phyloP scores from a whole-genome alignment of 2,888 invertebrate species.

The Opisthograptis luteolata region DNA sequence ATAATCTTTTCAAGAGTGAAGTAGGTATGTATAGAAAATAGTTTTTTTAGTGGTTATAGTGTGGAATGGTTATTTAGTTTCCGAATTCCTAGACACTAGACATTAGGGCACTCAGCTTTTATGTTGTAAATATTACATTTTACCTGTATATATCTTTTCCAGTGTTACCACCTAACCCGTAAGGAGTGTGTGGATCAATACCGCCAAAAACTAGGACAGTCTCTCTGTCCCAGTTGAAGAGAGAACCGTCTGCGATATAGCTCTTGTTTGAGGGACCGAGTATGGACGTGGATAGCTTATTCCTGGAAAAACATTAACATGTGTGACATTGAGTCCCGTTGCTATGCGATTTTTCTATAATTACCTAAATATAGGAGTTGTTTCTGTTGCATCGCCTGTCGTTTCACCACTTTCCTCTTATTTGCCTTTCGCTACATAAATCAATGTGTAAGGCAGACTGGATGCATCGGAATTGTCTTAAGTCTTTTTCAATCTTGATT shows the following conservation, averaged over 20 bases:
- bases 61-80: no score
- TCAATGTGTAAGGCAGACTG: no score
- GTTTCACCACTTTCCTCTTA: no score
- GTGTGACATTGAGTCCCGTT: not conserved
- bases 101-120: not conserved
- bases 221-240: conserved; percentile 84
- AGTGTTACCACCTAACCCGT: conserved; percentile 82
- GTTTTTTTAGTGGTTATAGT: no score
- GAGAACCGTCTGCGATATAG: conserved; percentile 76
- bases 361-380: no score
- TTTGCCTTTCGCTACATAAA: no score
- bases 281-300: conserved; percentile 71
- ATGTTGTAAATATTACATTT: not conserved
- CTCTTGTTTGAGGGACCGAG: conserved; percentile 76
- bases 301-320: conserved; percentile 52
- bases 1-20: no score
- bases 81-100: no score
- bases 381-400: no score
- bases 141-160: conserved; percentile 85
- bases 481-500: no score
- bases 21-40: no score
- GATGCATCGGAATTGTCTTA: no score
- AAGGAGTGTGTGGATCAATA: conserved; percentile 85
- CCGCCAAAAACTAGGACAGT: conserved; percentile 88
- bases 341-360: not conserved